Conservation (phyloP, 2,888 invertebrate species). For the Cepaea hortensis region DNA sequence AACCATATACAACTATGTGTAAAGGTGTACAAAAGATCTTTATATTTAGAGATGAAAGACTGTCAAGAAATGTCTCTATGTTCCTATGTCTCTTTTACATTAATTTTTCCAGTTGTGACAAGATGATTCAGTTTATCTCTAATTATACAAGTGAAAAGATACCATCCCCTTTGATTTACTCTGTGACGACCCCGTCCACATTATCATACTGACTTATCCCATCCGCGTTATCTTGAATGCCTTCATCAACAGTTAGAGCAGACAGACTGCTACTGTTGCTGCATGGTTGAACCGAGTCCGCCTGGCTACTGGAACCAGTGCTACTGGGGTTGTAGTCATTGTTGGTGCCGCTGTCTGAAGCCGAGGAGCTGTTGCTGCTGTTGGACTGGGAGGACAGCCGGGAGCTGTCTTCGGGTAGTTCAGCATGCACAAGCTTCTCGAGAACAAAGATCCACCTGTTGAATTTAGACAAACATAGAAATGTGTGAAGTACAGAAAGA, state of each 20-base stretch:
- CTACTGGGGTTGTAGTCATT: conserved; percentile 51
- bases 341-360: conserved; percentile 31
- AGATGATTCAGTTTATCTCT: too few species aligned
- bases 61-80: too few species aligned
- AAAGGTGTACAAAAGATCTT: too few species aligned
- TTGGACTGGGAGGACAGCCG: conserved; percentile 53
- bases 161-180: neutral
- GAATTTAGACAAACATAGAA: conserved; percentile 8
- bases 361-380: conserved; percentile 50
- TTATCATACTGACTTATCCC: conserved; percentile 38
- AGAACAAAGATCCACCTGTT: conserved; percentile 78
- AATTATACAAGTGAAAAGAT: too few species aligned
- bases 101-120: too few species aligned
- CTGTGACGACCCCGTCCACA: conserved; percentile 20
- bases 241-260: neutral
- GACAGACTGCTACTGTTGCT: conserved; percentile 32
- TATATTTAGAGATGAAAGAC: too few species aligned
- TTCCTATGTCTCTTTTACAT: too few species aligned
- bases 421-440: conserved; percentile 60
- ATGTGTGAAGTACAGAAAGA: neutral
- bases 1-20: too few species aligned
- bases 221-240: conserved; percentile 9
- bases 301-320: conserved; percentile 52
- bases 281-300: conserved; percentile 35
- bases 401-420: conserved; percentile 59